These are phyloP conservation scores for Gymnocephalus cernua DNA, from an alignment of 2,113 vertebrate species.

Conservation along the genomic window DNA sequence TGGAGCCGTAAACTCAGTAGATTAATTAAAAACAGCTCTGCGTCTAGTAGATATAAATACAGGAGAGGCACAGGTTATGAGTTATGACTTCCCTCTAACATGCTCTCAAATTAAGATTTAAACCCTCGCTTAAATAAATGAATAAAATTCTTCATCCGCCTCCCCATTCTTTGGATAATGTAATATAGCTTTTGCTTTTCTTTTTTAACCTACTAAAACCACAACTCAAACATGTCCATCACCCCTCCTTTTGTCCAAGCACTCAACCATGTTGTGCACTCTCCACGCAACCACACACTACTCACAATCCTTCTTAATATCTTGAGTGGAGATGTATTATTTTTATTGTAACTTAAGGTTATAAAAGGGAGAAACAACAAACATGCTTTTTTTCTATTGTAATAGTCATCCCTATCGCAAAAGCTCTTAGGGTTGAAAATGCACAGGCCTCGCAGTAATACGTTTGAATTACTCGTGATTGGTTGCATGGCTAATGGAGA, in stretches of 20 bases:
- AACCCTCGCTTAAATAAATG: constrained; percentile 2
- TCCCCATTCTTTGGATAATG: not conserved
- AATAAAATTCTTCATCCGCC: no score
- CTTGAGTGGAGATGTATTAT: constrained; percentile 65
- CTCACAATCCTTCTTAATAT: constrained; percentile 54
- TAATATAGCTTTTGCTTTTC: constrained; percentile 9
- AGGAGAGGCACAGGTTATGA: constrained; percentile 30
- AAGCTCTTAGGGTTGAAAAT: constrained; percentile 66
- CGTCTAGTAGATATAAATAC: constrained; percentile 24
- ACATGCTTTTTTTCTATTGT: constrained; percentile 31
- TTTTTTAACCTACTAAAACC: constrained; percentile 7
- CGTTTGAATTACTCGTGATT: constrained; percentile 69
- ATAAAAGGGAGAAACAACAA: constrained; percentile 60
- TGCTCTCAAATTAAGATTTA: constrained; percentile 44
- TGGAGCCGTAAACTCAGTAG: constrained; percentile 52
- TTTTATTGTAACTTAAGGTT: constrained; percentile 58
- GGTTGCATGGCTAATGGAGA: constrained; percentile 70
- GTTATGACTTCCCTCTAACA: constrained; percentile 25
- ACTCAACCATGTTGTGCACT: constrained; percentile 55
- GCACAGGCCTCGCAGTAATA: constrained; percentile 50
- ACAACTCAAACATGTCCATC: constrained; percentile 20
- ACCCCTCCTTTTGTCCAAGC: constrained; percentile 33
- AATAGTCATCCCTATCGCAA: constrained; percentile 46
- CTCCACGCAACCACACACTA: constrained; percentile 14
- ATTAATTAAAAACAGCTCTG: constrained; percentile 56